Base-by-base conservation (phyloP, 2,797 vertebrate genomes). In the Rousettus madagascariensis region DNA sequence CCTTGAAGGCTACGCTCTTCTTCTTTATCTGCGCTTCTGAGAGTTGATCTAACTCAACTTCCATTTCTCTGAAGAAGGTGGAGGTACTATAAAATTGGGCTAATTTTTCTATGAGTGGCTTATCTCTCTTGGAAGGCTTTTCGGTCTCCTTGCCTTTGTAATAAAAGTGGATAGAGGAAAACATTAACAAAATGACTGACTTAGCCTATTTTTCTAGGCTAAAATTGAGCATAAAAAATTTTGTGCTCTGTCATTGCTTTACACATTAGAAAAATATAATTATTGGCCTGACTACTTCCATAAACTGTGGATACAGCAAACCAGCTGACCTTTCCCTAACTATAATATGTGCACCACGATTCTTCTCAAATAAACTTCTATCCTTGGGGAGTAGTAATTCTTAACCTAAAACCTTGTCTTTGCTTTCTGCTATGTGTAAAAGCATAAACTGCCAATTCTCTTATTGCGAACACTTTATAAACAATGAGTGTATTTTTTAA, bases 21-120 rank as follows among this genome's bases (percentile, higher is more conserved):
- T 96, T 97, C 87, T 95, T 98, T 36, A 97, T 97, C 71, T 98
- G 98, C n/a, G 96, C 97, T 33, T 59, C 68, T 57, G 97, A 74
- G 41, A 99, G 98, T 43, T 85, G 97, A n/a, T 99, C 98, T 94
- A 99, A 97, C 51, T 98, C 98, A 0, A 96, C 97, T 96, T 98
- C 98, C 0, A 98, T 98, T 97, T 99, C 98, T n/a, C 8, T 97
- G 92, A 96, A 98, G 93, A 98, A 99, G 94, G 86, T 30, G 65
- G 99, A 99, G 94, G 91, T 98, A 86, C 69, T 97, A 97, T 99
- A 99, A 96, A 99, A 98, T 79, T 98, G 98, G 16, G 99, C 98
- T 96, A 99, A 97, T 13, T 74, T 98, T 72, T 99, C 98, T 94
- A 99, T 98, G 26, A 99, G 97, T 33, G 96, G 98, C 96, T 97